Evolutionary conservation across 2,797 vertebrate species (phyloP), one percentile per base, ranked within the genome.

Genomic region (Aselliscus stoliczkanus): DNA sequence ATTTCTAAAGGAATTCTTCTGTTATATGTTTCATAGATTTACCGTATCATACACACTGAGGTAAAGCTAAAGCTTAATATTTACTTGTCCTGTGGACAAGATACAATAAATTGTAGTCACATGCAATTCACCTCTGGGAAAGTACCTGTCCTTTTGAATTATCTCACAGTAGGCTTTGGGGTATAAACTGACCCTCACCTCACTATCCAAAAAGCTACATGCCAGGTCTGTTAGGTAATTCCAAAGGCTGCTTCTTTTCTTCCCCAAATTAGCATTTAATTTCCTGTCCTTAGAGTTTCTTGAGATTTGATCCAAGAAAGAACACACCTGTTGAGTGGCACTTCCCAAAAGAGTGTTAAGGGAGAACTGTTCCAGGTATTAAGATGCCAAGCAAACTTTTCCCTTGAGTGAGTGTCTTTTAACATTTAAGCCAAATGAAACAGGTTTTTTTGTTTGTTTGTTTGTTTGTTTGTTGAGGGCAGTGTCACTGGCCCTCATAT

Each of bases 401-500:
- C 44, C 44, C 67, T 70, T 52, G 27, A 67, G 64, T 25, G 34
- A n/a, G 31, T 83, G 10, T 72, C 76, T 92, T 82, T 83, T 94
- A 81, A 92, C 20, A 94, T 44, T 81, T 89, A 81, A 88, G 79
- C 70, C 87, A 95, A 93, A 92, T 88, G 56, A 85, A 47, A 79
- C 8, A 52, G 62, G 69, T 69, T 84, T 87, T n/a, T n/a, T n/a
- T n/a, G n/a, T n/a, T n/a, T n/a, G n/a, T n/a, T n/a, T n/a, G n/a
- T n/a, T n/a, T n/a, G n/a, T n/a, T n/a, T n/a, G n/a, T n/a, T n/a
- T n/a, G n/a, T n/a, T n/a, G n/a, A n/a, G n/a, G n/a, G n/a, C n/a
- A n/a, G n/a, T n/a, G n/a, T n/a, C n/a, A n/a, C n/a, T n/a, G n/a
- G n/a, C n/a, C n/a, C n/a, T n/a, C n/a, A n/a, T n/a, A n/a, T n/a